phyloP scores from a whole-genome alignment of 2,797 vertebrate species.

The Bradypodion ventrale region DNA sequence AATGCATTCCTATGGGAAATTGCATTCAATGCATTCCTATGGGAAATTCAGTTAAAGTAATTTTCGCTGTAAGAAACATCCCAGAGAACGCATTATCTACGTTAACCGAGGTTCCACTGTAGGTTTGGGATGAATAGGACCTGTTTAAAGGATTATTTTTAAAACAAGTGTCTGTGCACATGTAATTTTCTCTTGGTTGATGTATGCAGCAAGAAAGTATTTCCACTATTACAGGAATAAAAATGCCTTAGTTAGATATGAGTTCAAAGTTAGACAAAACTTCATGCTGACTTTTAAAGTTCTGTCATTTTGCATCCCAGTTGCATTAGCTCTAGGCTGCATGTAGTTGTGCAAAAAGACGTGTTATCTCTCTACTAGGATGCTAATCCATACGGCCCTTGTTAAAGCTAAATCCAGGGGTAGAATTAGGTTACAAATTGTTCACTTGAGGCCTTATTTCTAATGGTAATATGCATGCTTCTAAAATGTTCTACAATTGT shows the following conservation, averaged over 20 bases:
- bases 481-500: background rate
- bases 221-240: background rate
- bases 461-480: background rate
- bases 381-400: background rate
- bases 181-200: background rate
- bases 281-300: background rate
- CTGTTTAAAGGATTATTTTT: background rate
- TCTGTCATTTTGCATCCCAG: background rate
- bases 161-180: background rate
- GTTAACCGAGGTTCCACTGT: background rate
- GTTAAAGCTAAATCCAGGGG: background rate
- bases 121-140: background rate
- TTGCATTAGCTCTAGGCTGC: too few species aligned
- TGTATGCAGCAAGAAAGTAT: background rate
- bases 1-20: too few species aligned
- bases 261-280: background rate
- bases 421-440: background rate
- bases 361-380: background rate
- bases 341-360: background rate
- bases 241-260: conserved; percentile 4
- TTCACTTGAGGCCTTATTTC: background rate
- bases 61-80: too few species aligned
- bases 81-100: too few species aligned
- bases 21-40: too few species aligned
- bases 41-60: too few species aligned